Conservation (phyloP, 2,797 vertebrate genomes). For the Lithobates pipiens region DNA sequence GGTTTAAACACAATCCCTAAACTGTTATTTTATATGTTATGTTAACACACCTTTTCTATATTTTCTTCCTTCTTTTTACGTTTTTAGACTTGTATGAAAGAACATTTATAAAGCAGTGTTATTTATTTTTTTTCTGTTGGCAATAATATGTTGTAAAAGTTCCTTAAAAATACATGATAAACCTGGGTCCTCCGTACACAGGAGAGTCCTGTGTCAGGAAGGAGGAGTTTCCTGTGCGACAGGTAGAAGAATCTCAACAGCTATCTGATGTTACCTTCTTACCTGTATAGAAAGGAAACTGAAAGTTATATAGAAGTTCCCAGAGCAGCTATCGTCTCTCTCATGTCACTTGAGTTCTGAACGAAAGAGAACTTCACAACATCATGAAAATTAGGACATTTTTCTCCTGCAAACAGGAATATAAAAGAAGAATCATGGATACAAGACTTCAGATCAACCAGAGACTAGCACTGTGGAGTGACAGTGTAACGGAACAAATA, state of each 20-base stretch:
- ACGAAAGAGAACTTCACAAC: background rate
- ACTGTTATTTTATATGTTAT: no score
- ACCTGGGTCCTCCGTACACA: background rate
- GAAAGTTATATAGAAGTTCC: slow-evolving; percentile 2
- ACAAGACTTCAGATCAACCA: background rate
- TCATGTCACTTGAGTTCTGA: background rate
- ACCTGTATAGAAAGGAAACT: background rate
- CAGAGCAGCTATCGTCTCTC: background rate
- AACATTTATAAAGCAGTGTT: no score
- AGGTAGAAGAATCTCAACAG: background rate
- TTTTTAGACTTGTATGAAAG: no score
- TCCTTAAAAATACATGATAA: background rate
- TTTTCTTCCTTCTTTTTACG: no score
- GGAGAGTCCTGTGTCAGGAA: background rate
- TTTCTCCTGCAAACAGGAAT: background rate
- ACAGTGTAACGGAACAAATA: background rate
- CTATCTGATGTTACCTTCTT: background rate
- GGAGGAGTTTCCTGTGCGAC: background rate
- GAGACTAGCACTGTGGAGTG: background rate
- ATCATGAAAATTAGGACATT: background rate
- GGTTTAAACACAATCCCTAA: no score
- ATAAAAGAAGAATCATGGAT: background rate
- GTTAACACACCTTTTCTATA: no score
- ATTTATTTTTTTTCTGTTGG: no score
- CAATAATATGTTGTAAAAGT: background rate